Evolutionary conservation across 1,140 invertebrate species (phyloP).

Genomic region (Stegodyphus dumicola): DNA sequence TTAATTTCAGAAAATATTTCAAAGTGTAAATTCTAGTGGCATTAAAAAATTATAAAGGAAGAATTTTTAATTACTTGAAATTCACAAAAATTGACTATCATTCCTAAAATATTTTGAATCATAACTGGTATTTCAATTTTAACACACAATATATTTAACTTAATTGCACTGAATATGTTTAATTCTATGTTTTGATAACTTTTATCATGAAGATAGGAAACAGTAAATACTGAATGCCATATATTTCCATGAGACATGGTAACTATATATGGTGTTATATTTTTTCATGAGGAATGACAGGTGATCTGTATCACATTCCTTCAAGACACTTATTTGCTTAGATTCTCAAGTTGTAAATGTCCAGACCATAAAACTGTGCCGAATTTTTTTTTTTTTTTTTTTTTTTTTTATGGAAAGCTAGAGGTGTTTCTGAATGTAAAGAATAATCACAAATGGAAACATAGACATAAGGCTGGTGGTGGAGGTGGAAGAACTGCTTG

Average conservation of each 20-base stretch:
- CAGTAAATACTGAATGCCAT: conserved; percentile 51
- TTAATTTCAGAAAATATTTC: too few species aligned
- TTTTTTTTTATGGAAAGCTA: conserved; percentile 11
- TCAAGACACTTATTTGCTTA: conserved; percentile 44
- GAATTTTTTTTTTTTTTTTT: too few species aligned
- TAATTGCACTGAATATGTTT: too few species aligned
- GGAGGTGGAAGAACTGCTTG: conserved; percentile 10
- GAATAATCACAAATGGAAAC: conserved; percentile 28
- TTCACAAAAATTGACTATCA: too few species aligned
- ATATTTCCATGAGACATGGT: conserved; percentile 23
- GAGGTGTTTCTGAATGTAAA: conserved; percentile 13
- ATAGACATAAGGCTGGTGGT: conserved; percentile 1
- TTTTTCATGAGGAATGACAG: conserved; percentile 53
- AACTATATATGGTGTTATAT: conserved; percentile 45
- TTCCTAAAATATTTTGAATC: too few species aligned
- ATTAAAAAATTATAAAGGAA: too few species aligned
- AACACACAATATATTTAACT: too few species aligned
- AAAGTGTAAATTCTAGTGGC: too few species aligned
- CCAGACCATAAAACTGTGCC: not conserved
- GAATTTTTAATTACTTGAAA: too few species aligned
- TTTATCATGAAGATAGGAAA: conserved; percentile 52
- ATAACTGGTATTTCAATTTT: too few species aligned
- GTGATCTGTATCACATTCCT: conserved; percentile 58
- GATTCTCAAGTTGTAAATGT: not conserved
- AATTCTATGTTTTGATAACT: too few species aligned